Base-by-base conservation (phyloP, 1,140 invertebrate species). In the Anastrepha obliqua region DNA sequence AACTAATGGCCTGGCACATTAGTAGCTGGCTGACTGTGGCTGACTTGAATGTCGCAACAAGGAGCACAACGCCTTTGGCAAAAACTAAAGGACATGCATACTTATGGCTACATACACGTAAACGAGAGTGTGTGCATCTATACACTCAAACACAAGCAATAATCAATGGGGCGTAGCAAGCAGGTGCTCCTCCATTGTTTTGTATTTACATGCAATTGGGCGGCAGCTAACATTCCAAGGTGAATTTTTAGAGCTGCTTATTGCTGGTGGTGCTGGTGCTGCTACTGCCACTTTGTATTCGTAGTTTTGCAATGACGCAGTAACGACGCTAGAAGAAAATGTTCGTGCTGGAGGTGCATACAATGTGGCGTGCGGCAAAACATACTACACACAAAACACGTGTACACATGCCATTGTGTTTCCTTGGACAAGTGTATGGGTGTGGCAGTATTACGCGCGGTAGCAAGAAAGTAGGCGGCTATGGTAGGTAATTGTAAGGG, bases 1-100 rank as follows among this genome's bases (percentile, higher is more conserved):
- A 81, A 81, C 74, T 81, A 81, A 81, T 81, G 74, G 47, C 74
- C 74, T 51, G 74, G 44, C 74, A 81, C 74, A 81, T 81, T 81
- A 81, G 74, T 81, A 55, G 74, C 47, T 55, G 17, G 47, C n/a
- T 51, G 39, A 3, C 44, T 55, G n/a, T 20, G 74, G 39, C 11
- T 81, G 47, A 6, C 74, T 74, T 55, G 47, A 81, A 81, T 55
- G 20, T 47, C 74, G 20, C 47, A 55, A 55, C 47, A 29, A 55
- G 51, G n/a, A 20, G 74, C 74, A 81, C 11, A 55, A 11, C 74
- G 74, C 47, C 47, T 55, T 81, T 47, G 55, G 74, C 44, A 81
- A 81, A 51, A 55, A 55, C 2, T 58, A 15, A 29, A 42, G 8
- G 55, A 81, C 74, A 81, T 55, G 74, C 74, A 51, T 1, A 29